A percentile compares a stretch with the other conserved stretches of the same genome.
These are phyloP conservation scores for Chalcis sispes DNA, from an alignment of 2,888 invertebrate species.

Conservation along the genomic window DNA sequence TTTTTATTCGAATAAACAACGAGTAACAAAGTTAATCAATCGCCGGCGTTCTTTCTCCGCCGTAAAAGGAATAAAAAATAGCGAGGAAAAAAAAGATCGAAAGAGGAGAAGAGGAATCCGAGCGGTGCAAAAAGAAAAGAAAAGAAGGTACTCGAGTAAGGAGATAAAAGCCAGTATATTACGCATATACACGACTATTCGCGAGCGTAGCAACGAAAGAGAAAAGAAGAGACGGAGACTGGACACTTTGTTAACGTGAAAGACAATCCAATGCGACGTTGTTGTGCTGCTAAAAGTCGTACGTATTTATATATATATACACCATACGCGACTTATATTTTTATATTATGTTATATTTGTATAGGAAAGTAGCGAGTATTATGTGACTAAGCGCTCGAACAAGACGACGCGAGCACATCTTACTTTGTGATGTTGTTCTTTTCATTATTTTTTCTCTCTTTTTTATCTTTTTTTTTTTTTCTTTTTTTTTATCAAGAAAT, in stretches of 20 bases:
- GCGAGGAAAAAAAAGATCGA: not conserved
- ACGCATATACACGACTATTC: not conserved
- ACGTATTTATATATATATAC: not conserved
- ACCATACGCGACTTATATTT: too few relatives aligned
- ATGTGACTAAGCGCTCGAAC: conserved; percentile 6
- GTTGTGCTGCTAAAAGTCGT: conserved; percentile 36
- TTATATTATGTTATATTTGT: too few relatives aligned
- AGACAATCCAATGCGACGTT: conserved; percentile 46
- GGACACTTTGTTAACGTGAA: conserved; percentile 52
- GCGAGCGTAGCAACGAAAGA: too few relatives aligned
- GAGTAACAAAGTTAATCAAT: conserved; percentile 50
- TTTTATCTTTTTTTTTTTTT: too few relatives aligned
- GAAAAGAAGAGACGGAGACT: conserved; percentile 47
- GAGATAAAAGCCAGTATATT: conserved; percentile 9
- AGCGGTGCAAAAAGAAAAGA: not conserved
- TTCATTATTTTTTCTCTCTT: too few relatives aligned
- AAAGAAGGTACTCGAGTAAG: not conserved
- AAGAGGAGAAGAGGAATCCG: conserved; percentile 1
- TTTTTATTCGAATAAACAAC: conserved; percentile 27
- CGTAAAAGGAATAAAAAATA: conserved; percentile 35
- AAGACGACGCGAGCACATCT: conserved; percentile 2
- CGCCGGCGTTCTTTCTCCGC: conserved; percentile 9
- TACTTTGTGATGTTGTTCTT: not conserved
- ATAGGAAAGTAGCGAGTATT: conserved; percentile 8
- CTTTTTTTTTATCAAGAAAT: too few relatives aligned